phyloP scores from a whole-genome alignment of 1,140 invertebrate genomes.

The Lineus longissimus region DNA sequence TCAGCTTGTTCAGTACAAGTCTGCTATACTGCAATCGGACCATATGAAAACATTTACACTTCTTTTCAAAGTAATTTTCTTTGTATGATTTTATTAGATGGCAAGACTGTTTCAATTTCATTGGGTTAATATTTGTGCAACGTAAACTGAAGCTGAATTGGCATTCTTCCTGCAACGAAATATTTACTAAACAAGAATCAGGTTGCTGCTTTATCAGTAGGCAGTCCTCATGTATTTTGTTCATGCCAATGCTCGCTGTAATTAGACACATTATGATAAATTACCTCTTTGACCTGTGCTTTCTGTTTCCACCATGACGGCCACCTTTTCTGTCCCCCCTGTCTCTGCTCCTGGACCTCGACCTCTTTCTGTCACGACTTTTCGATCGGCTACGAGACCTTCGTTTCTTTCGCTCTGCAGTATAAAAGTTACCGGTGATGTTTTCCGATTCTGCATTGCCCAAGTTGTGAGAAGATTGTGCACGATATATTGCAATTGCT shows the following conservation, averaged over 20 bases:
- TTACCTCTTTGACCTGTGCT: conserved; percentile 2
- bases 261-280: neutral
- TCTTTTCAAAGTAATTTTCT: neutral
- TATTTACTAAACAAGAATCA: neutral
- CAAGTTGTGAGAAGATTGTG: no score
- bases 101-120: neutral
- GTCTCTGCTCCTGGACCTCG: neutral
- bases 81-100: neutral
- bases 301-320: no score
- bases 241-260: neutral
- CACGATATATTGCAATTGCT: no score
- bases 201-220: neutral
- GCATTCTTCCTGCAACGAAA: no score
- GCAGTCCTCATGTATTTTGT: neutral
- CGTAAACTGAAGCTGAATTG: no score
- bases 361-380: conserved; percentile 1
- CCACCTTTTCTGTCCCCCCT: neutral
- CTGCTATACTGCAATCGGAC: neutral
- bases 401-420: neutral
- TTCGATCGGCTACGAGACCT: neutral
- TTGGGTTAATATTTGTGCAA: no score
- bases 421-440: no score
- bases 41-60: neutral
- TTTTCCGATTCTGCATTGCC: no score
- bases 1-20: neutral